Evolutionary conservation across 1,140 invertebrate species (phyloP), one percentile per base, ranked within the genome.

Genomic region (Proales similis): DNA sequence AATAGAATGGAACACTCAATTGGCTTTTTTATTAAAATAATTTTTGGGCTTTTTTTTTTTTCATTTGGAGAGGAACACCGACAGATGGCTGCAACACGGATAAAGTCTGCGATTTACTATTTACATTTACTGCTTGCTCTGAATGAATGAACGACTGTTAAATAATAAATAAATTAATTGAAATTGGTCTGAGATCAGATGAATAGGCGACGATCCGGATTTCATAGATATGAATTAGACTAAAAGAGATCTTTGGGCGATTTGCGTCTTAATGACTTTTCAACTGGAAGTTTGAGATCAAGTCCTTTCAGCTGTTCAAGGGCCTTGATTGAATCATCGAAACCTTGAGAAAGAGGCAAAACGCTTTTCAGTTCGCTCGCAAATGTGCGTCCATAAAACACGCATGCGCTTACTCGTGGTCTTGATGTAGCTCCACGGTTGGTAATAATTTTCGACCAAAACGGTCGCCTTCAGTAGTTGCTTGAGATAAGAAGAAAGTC

Each of bases 261-360:
- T 12, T 14, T 57, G 6, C 57, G 90, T 70, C 88, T 81, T 45
- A 97, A 83, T 45, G 94, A 92, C 68, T 96, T 78, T 76, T 97
- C 92, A 17, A 94, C 86, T 0, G 92, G 91, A 65, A 97, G 79
- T 73, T 91, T 85, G 76, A 96, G 96, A 70, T 88, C 86, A 67
- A 87, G 83, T 51, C 82, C 80, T 26, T 85, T 86, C 39, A 98
- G 77, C 60, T 83, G 83, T 70, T 96, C 91, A 65, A 98, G 77
- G 51, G 88, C 87, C 64, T 86, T 84, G 68, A 95, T 80, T 42
- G 88, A 83, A 76, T 98, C 94, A 75, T 95, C 90, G 75, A 96
- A 97, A 39, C 90, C 91, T 82, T 39, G n/a, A 14, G 71, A 38
- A 79, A 78, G 66, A 65, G 22, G n/a, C 46, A 45, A 63, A 48